phyloP scores from a whole-genome alignment of 2,888 invertebrate genomes.

The Chrysina gloriosa region DNA sequence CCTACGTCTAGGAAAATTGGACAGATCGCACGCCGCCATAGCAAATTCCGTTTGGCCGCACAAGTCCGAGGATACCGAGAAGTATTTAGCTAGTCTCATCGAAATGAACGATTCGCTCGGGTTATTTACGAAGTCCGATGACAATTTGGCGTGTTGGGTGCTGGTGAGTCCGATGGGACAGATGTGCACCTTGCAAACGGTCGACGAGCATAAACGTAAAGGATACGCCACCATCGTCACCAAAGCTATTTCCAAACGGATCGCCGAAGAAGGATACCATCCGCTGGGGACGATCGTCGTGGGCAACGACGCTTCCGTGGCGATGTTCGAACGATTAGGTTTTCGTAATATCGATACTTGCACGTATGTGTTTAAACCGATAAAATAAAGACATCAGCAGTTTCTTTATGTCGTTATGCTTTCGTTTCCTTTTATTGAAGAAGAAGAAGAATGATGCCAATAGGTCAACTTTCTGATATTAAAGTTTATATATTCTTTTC shows the following conservation, averaged over 20 bases:
- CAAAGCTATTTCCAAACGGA: slow-evolving; percentile 19
- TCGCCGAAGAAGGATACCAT: slow-evolving; percentile 32
- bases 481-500: too few species aligned
- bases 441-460: too few species aligned
- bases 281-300: slow-evolving; percentile 4
- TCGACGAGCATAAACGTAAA: slow-evolving; percentile 20
- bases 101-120: slow-evolving; percentile 27
- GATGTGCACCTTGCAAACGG: slow-evolving; percentile 17
- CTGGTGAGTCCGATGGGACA: slow-evolving; percentile 1
- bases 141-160: slow-evolving; percentile 35
- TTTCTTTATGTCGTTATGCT: too few species aligned
- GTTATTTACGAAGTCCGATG: slow-evolving; percentile 26
- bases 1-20: slow-evolving; percentile 39
- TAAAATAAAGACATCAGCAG: too few species aligned
- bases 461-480: too few species aligned
- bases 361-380: slow-evolving; percentile 21
- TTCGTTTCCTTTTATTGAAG: too few species aligned
- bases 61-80: slow-evolving; percentile 45
- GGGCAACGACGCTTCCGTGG: slow-evolving; percentile 10
- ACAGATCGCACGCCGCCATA: slow-evolving; percentile 36
- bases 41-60: slow-evolving; percentile 50
- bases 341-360: slow-evolving; percentile 12
- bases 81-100: slow-evolving; percentile 20
- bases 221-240: slow-evolving; percentile 25
- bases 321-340: slow-evolving; percentile 30